Conservation (phyloP, 2,888 invertebrate genomes). For the Aspidiotus rigidus region DNA sequence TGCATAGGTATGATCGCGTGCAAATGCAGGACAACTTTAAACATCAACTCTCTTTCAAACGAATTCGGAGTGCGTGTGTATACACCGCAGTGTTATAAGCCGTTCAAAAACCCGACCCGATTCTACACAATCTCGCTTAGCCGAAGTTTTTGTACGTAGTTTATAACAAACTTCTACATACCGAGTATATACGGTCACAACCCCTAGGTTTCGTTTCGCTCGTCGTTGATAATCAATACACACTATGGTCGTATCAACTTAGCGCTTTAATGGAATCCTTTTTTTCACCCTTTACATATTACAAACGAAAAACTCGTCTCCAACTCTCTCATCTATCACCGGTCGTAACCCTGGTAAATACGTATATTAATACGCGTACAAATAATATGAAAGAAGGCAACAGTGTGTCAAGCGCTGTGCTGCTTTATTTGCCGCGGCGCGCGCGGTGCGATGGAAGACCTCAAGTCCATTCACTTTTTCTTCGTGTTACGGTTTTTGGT, state of each 20-base stretch:
- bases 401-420: constrained; percentile 20
- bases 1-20: background rate
- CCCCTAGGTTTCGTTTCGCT: constrained; percentile 32
- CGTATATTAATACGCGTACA: constrained; percentile 11
- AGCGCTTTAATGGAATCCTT: constrained; percentile 33
- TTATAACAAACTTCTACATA: background rate
- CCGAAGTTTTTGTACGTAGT: background rate
- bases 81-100: constrained; percentile 21
- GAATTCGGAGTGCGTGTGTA: background rate
- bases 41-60: too few species aligned
- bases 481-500: too few species aligned
- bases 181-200: constrained; percentile 27
- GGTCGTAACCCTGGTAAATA: constrained; percentile 21
- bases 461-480: too few species aligned
- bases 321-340: constrained; percentile 25
- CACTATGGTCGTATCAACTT: constrained; percentile 22
- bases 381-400: constrained; percentile 22
- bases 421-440: constrained; percentile 12
- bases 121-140: constrained; percentile 8
- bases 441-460: too few species aligned
- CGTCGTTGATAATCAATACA: constrained; percentile 32
- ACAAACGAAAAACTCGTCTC: constrained; percentile 33
- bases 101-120: constrained; percentile 30
- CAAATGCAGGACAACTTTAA: too few species aligned
- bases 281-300: constrained; percentile 30